Conservation (phyloP, 2,113 vertebrate genomes). For the Peromyscus polionotus region DNA sequence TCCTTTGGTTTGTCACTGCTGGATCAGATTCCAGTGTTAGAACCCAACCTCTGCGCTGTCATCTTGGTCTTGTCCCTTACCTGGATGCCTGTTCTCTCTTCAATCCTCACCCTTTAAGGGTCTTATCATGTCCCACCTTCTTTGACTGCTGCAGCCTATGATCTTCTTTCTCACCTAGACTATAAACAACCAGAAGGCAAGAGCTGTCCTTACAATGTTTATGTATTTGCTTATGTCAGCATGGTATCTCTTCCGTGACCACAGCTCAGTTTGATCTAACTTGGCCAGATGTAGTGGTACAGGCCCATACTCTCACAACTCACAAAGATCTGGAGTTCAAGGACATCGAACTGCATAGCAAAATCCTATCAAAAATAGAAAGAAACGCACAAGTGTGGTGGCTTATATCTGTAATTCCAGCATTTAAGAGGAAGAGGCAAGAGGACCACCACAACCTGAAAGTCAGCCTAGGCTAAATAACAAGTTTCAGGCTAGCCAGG, state of each 20-base stretch:
- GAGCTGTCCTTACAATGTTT: background rate
- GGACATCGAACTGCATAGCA: background rate
- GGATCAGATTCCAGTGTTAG: background rate
- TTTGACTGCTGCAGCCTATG: background rate
- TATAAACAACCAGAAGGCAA: background rate
- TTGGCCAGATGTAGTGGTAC: background rate
- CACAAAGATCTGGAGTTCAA: background rate
- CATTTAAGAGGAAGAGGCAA: background rate
- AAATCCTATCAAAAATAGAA: background rate
- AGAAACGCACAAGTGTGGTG: background rate
- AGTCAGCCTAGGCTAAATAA: background rate
- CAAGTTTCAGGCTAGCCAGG: background rate
- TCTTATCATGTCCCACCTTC: background rate
- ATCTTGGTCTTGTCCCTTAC: background rate
- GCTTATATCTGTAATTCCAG: background rate
- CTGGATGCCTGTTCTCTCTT: background rate
- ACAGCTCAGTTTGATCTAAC: background rate
- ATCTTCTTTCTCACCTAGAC: background rate
- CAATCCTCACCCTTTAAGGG: background rate
- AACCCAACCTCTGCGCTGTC: background rate
- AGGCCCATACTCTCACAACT: background rate
- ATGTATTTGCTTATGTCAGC: background rate
- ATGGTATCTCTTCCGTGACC: background rate
- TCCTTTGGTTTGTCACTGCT: background rate
- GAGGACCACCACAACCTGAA: background rate